Percentiles rank a stretch among this genome's conserved stretches.
phyloP scores from a whole-genome alignment of 2,888 invertebrate species.

The Ophion ventricosus region DNA sequence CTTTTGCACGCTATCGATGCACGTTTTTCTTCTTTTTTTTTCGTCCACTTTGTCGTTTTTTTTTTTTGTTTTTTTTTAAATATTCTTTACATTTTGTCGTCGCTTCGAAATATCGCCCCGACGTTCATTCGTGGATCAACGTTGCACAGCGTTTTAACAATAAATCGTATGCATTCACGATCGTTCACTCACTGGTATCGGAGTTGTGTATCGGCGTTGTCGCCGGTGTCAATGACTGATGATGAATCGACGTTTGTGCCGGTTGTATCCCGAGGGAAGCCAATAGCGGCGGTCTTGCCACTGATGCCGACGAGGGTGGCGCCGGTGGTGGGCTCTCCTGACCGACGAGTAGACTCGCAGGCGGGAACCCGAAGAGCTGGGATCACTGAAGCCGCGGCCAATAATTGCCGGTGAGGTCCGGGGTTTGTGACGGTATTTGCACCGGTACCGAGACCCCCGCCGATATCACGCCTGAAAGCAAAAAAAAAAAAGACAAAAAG shows the following conservation, averaged over 20 bases:
- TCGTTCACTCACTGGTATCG: slow-evolving; percentile 82
- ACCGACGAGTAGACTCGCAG: slow-evolving; percentile 88
- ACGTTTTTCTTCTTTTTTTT: slow-evolving; percentile 13
- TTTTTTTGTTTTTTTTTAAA: background rate
- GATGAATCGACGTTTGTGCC: slow-evolving; percentile 72
- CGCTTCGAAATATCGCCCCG: background rate
- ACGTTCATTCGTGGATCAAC: background rate
- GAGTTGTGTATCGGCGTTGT: slow-evolving; percentile 78
- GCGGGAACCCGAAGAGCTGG: slow-evolving; percentile 94
- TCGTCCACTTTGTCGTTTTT: no score
- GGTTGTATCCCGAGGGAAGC: slow-evolving; percentile 79
- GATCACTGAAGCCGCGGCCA: slow-evolving; percentile 97
- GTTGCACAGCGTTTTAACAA: no score
- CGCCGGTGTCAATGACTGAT: slow-evolving; percentile 67
- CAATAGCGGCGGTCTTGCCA: slow-evolving; percentile 76
- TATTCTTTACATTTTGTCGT: background rate
- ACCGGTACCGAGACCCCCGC: slow-evolving; percentile 96
- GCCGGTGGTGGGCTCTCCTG: slow-evolving; percentile 84
- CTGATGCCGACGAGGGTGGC: slow-evolving; percentile 84
- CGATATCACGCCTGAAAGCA: slow-evolving; percentile 92
- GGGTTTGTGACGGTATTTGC: slow-evolving; percentile 94
- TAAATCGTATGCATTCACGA: slow-evolving; percentile 25
- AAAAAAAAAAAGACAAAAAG: slow-evolving; percentile 41
- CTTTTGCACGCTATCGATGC: slow-evolving; percentile 31
- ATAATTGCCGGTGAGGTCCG: slow-evolving; percentile 92